These are phyloP conservation scores for Oncorhynchus clarkii DNA, from an alignment of 2,113 vertebrate species.

Conservation along the genomic window DNA sequence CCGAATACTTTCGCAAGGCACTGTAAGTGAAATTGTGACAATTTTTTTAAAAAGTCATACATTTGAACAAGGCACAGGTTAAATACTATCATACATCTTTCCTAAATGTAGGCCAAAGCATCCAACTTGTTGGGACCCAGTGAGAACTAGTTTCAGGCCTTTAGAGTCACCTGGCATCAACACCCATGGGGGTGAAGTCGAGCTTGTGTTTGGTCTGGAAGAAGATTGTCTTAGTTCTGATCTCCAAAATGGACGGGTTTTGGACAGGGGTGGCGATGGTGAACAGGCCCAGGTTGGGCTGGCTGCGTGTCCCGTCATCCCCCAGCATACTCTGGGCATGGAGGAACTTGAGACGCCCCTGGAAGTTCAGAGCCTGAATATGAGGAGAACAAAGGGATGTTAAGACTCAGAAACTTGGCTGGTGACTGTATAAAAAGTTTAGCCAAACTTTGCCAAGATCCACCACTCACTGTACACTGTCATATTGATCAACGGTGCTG, in stretches of 20 bases:
- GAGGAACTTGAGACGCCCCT: constrained; percentile 74
- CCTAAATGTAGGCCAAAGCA: no score
- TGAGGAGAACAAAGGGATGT: not conserved
- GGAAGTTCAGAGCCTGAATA: constrained; percentile 73
- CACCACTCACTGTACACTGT: not conserved
- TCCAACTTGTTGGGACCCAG: no score
- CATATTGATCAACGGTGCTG: not conserved
- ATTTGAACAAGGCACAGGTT: no score
- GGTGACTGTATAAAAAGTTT: no score
- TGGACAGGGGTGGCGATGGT: constrained; percentile 68
- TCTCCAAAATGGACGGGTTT: constrained; percentile 71
- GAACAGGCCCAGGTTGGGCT: constrained; percentile 71
- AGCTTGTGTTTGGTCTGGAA: constrained; percentile 79
- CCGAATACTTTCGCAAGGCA: no score
- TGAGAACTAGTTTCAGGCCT: not conserved
- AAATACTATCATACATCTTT: no score
- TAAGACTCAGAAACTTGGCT: not conserved
- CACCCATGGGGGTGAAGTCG: constrained; percentile 73
- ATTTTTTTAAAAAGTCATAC: no score
- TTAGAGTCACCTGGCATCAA: constrained; percentile 68
- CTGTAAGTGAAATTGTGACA: no score
- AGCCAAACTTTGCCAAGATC: not conserved
- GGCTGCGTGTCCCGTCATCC: constrained; percentile 41
- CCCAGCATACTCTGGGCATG: constrained; percentile 57
- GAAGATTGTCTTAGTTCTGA: constrained; percentile 70